phyloP scores from a whole-genome alignment of 2,888 invertebrate species.

The Neocrepidodera transversa region DNA sequence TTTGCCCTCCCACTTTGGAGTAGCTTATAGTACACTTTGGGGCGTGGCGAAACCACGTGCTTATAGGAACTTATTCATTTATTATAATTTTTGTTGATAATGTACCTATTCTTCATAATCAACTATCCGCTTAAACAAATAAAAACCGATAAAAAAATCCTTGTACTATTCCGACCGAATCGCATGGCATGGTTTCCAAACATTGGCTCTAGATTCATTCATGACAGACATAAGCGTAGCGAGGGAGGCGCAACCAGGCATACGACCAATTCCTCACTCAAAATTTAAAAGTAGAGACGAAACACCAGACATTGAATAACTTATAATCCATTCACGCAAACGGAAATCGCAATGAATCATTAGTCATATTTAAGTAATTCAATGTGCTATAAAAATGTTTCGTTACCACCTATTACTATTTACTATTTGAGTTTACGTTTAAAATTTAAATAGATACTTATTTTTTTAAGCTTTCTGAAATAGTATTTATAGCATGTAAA shows the following conservation, averaged over 20 bases:
- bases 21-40: constrained; percentile 52
- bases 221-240: neutral
- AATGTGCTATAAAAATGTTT: too few species aligned
- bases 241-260: neutral
- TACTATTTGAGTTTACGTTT: too few species aligned
- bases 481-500: too few species aligned
- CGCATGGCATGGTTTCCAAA: neutral
- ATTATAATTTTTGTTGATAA: constrained; percentile 11
- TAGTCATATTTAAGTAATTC: too few species aligned
- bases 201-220: neutral
- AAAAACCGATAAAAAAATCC: neutral
- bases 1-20: constrained; percentile 49
- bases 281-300: neutral
- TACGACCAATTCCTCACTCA: neutral
- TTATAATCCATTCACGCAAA: too few species aligned
- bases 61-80: constrained; percentile 34
- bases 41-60: constrained; percentile 54
- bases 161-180: neutral
- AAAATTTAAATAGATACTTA: too few species aligned
- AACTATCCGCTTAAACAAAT: neutral
- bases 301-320: too few species aligned
- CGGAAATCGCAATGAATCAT: too few species aligned
- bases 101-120: constrained; percentile 12
- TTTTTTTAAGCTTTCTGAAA: too few species aligned
- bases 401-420: too few species aligned